Percentiles rank a stretch among this genome's conserved stretches.
These are phyloP conservation scores for Chirona hameri DNA, from an alignment of 2,888 invertebrate genomes.

Conservation along the genomic window DNA sequence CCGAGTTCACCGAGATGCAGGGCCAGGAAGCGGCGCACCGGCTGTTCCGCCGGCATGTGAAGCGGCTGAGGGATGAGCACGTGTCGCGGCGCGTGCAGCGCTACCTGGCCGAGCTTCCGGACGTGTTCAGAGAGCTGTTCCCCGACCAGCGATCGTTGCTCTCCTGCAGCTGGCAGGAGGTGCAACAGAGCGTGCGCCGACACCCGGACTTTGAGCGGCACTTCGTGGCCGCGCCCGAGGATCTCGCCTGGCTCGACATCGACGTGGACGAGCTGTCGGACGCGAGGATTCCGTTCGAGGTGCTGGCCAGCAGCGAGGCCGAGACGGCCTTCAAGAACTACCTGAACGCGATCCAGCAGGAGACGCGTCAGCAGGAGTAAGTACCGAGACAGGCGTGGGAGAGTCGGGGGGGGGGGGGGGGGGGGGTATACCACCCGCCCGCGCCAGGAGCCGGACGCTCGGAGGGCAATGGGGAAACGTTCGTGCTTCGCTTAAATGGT, in stretches of 20 bases:
- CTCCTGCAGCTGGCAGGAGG: conserved; percentile 79
- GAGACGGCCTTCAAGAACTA: conserved; percentile 88
- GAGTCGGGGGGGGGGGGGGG: not conserved
- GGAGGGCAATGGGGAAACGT: too few species aligned
- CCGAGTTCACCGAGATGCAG: conserved; percentile 51
- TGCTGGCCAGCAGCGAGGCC: conserved; percentile 84
- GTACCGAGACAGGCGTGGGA: conserved; percentile 48
- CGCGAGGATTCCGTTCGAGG: conserved; percentile 83
- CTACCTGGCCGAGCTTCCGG: conserved; percentile 72
- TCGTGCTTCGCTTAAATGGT: too few species aligned
- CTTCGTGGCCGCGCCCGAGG: conserved; percentile 74
- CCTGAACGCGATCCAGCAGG: conserved; percentile 84
- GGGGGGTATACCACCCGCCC: not conserved
- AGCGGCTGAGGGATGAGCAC: conserved; percentile 75
- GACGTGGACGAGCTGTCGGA: conserved; percentile 57
- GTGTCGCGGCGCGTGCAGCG: conserved; percentile 68
- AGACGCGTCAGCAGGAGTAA: conserved; percentile 87
- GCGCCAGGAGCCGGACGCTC: too few species aligned
- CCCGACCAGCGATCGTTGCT: conserved; percentile 56
- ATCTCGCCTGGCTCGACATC: conserved; percentile 67
- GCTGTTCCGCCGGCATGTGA: conserved; percentile 72
- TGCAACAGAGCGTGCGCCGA: conserved; percentile 76
- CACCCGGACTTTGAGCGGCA: conserved; percentile 92
- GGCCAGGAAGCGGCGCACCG: conserved; percentile 71
- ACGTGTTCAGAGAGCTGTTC: conserved; percentile 70